Conservation (phyloP, 2,888 invertebrate species). For the Acleris holmiana region DNA sequence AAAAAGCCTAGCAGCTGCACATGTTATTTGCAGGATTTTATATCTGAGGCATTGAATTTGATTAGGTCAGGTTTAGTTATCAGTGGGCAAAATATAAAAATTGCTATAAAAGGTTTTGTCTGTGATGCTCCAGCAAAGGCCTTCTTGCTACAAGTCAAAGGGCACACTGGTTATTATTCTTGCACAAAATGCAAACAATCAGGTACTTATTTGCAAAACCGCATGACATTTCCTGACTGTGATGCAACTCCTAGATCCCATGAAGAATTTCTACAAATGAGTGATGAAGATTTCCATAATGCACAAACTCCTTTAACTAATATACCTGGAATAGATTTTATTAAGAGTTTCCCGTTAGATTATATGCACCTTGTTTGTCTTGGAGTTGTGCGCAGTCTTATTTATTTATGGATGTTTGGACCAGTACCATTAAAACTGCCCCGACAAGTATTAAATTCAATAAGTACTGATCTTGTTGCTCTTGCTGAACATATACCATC, state of each 20-base stretch:
- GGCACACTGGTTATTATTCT: constrained; percentile 28
- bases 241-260: constrained; percentile 34
- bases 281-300: constrained; percentile 38
- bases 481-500: constrained; percentile 32
- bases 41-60: constrained; percentile 17
- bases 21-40: constrained; percentile 17
- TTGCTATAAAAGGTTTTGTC: too few relatives aligned
- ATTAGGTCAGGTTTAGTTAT: constrained; percentile 17
- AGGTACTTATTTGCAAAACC: constrained; percentile 19
- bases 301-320: constrained; percentile 22
- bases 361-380: constrained; percentile 40
- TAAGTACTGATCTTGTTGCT: constrained; percentile 30
- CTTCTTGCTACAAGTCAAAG: constrained; percentile 33
- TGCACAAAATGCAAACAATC: constrained; percentile 39
- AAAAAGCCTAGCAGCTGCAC: constrained; percentile 25
- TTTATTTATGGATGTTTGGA: constrained; percentile 38
- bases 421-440: constrained; percentile 37
- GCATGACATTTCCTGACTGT: constrained; percentile 34
- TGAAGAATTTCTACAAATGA: constrained; percentile 22
- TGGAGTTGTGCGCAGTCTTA: constrained; percentile 35
- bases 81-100: constrained; percentile 23
- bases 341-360: constrained; percentile 38
- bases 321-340: constrained; percentile 28
- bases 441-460: constrained; percentile 6
- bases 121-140: constrained; percentile 41